Base-by-base conservation (phyloP, 2,797 vertebrate genomes). In the Nannoperca obscura region DNA sequence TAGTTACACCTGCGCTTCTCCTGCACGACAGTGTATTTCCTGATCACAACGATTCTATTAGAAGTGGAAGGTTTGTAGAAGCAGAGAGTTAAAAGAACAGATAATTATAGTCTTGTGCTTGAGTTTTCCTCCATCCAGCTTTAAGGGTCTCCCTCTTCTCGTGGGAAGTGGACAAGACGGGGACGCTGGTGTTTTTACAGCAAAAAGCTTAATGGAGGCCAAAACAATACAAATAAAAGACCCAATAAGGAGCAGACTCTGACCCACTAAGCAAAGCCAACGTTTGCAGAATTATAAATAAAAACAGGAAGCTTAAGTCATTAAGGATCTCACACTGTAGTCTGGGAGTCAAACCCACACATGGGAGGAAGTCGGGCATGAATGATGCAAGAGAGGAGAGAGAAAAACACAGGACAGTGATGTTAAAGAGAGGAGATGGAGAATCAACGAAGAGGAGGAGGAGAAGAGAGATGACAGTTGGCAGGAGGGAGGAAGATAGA, bases 241-340 rank as follows among this genome's bases (percentile, higher is more conserved):
- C 71, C 54, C 3, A 20, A 38, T 11, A 38, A 66, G 57, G 70
- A 60, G 10, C n/a, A 1, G 20, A 74, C 63, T 78, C 64, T 68
- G 74, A 79, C 68, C 82, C 74, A 80, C 67, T 80, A 83, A 74
- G 12, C n/a, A 53, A 24, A 63, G 38, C 54, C 30, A 64, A 73
- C 50, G 78, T 68, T 75, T 59, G 27, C 11, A 80, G 47, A 81
- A 57, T 70, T n/a, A 30, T 14, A 66, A 55, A 47, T 47, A 15
- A 52, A 47, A 70, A 77, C 2, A 3, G 34, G n/a, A 34, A 57
- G 36, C 32, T 14, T 71, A 69, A 27, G 52, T 82, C 50, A 58
- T 60, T 54, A 71, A 15, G 24, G 27, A 67, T 34, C 44, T 69
- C 22, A 30, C 49, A 19, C 17, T 52, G n/a, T 68, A 36, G 30